Evolutionary conservation across 2,888 invertebrate genomes (phyloP).

Genomic region (Creontiades dilutus): DNA sequence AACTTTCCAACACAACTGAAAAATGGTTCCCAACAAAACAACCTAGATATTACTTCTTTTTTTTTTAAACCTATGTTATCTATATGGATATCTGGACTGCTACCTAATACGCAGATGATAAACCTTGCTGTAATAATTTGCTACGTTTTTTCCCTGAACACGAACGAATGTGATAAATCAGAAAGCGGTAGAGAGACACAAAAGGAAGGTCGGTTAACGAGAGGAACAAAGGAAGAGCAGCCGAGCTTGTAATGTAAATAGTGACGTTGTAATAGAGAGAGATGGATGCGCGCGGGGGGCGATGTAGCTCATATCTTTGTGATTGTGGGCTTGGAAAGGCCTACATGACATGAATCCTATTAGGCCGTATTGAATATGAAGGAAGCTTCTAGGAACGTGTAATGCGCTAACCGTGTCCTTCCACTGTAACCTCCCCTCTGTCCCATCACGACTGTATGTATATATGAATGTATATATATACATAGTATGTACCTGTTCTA

Average conservation of each 20-base stretch:
- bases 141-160: neutral
- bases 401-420: constrained; percentile 63
- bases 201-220: constrained; percentile 47
- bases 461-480: no score
- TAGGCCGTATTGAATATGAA: constrained; percentile 34
- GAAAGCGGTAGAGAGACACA: constrained; percentile 4
- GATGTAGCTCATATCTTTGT: constrained; percentile 70
- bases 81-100: no score
- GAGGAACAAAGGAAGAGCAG: constrained; percentile 58
- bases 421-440: constrained; percentile 2
- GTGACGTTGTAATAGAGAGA: constrained; percentile 51
- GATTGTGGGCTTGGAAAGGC: constrained; percentile 61
- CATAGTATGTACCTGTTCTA: neutral
- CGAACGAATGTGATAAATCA: neutral
- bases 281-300: neutral
- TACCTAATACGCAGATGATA: no score
- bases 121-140: no score
- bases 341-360: constrained; percentile 63
- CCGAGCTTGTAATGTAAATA: constrained; percentile 67
- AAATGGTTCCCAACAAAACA: no score
- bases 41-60: no score
- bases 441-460: neutral
- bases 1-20: no score
- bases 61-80: no score
- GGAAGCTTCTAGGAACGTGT: constrained; percentile 38